Base-by-base conservation (phyloP, 2,797 vertebrate species). In the Sebastes vulpes region DNA sequence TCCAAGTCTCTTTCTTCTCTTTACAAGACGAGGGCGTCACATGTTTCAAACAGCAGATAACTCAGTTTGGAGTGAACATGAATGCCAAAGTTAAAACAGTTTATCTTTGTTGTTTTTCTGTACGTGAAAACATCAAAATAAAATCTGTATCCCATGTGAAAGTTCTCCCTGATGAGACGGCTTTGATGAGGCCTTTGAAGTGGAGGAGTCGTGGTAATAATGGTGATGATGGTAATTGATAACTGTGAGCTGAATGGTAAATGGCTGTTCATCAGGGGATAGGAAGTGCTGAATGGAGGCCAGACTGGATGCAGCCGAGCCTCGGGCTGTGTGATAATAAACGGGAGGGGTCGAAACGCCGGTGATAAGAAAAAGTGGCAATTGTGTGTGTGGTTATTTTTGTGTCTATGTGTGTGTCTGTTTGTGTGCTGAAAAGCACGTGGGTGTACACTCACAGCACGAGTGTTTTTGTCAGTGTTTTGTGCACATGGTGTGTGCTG, bases 111-210 rank as follows among this genome's bases (percentile, higher is more conserved):
- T 87, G 85, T 91, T 92, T 83, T 83, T 82, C 81, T 83, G 72
- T 73, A 80, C 69, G 25, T 77, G 79, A 81, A 88, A 90, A 87
- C 74, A 88, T 91, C 81, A 80, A 88, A 91, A 90, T 82, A 38
- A 76, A 89, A 72, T 77, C 89, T 77, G 21, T 28, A 88, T 92
- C 91, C 82, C 89, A 81, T 90, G 89, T 90, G 93, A 93, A 90
- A 89, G 89, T 87, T 76, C 65, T 77, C 86, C 82, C 92, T 7
- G 67, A 82, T 78, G 87, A 88, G 54, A 52, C 5, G 31, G 72
- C 90, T 92, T 92, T 94, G 92, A 94, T 86, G 89, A 25, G 11
- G 85, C 6, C 93, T 94, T 94, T 94, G 93, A 94, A 86, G 93
- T 91, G 75, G 63, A 83, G 83, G 74, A 68, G 65, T 83, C 58